Evolutionary conservation across 1,140 invertebrate species (phyloP).

Genomic region (Hylaeus anthracinus): DNA sequence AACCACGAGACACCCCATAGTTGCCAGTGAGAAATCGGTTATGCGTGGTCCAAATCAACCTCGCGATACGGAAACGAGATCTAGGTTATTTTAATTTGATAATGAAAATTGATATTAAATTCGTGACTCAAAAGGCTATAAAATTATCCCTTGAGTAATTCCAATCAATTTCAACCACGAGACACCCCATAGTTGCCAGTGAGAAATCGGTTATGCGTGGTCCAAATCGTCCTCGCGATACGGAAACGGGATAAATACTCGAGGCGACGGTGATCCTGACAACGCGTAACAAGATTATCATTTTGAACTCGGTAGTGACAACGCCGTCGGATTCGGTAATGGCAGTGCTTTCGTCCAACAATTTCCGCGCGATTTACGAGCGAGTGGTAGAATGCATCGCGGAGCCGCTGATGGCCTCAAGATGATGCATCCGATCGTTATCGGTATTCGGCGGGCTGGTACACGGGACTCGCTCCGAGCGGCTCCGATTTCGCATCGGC

Average conservation of each 20-base stretch:
- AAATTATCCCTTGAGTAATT: too few species aligned
- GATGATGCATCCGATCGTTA: conserved; percentile 16
- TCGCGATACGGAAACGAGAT: too few species aligned
- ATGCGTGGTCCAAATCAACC: too few species aligned
- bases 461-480: background rate
- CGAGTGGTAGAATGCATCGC: background rate
- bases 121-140: too few species aligned
- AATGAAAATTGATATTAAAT: too few species aligned
- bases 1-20: too few species aligned
- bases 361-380: conserved; percentile 1
- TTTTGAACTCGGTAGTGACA: background rate
- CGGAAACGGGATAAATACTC: conserved; percentile 12
- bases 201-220: too few species aligned
- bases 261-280: background rate
- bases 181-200: too few species aligned
- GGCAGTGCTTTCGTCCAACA: background rate
- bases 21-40: too few species aligned
- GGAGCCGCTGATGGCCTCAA: background rate
- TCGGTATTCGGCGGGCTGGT: conserved; percentile 8
- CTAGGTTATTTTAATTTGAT: too few species aligned
- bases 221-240: background rate
- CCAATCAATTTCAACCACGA: too few species aligned
- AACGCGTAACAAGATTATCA: conserved; percentile 26
- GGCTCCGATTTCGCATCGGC: background rate
- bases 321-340: background rate